Evolutionary conservation across 2,888 invertebrate genomes (phyloP).

Genomic region (Ashinkailepas kermadecensis): DNA sequence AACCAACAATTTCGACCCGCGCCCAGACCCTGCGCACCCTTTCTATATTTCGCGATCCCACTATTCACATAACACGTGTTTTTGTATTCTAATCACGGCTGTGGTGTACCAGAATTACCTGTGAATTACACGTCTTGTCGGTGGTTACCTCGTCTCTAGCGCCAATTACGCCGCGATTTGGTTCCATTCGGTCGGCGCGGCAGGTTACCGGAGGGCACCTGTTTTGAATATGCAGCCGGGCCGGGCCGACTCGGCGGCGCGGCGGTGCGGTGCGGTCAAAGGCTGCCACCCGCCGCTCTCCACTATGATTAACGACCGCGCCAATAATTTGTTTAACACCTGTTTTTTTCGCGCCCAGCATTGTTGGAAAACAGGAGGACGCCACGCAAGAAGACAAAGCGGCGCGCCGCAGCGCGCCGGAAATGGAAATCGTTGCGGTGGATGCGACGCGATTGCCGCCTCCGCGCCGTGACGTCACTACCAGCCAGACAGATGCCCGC

Average conservation of each 20-base stretch:
- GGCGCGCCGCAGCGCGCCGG: constrained; percentile 7
- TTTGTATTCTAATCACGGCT: not conserved
- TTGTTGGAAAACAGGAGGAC: constrained; percentile 21
- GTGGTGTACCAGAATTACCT: constrained; percentile 2
- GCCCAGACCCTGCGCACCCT: not conserved
- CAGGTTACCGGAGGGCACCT: constrained; percentile 2
- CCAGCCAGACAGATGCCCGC: not conserved
- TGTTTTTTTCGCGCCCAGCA: constrained; percentile 22
- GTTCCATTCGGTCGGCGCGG: constrained; percentile 6
- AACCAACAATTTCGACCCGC: constrained; percentile 15
- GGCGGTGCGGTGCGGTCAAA: constrained; percentile 2
- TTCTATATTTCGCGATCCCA: constrained; percentile 5
- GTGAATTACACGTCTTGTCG: constrained; percentile 9
- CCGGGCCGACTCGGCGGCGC: not conserved
- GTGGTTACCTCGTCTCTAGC: not conserved
- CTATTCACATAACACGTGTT: constrained; percentile 19
- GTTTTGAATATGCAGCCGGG: constrained; percentile 7
- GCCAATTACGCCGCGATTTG: constrained; percentile 3
- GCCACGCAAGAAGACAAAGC: not conserved
- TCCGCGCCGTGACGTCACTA: not conserved
- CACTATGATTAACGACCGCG: constrained; percentile 2
- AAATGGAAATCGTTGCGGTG: constrained; percentile 15
- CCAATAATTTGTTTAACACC: constrained; percentile 21
- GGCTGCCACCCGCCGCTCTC: constrained; percentile 7
- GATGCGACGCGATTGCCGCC: not conserved